Conservation (phyloP, 2,797 vertebrate genomes). For the Esox lucius region DNA sequence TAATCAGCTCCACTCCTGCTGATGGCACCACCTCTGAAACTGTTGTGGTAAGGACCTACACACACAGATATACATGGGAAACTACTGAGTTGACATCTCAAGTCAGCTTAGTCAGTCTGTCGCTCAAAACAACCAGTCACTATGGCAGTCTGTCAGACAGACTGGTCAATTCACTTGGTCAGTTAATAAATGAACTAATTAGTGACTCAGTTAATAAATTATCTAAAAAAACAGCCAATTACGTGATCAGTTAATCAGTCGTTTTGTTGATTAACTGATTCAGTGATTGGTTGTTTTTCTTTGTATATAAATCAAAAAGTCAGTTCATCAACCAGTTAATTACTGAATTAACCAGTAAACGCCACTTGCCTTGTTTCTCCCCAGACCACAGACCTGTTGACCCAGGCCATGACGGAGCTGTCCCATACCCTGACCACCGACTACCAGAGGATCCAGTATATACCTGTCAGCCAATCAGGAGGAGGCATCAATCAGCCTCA, state of each 20-base stretch:
- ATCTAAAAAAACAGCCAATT: too few relatives aligned
- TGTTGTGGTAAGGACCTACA: constrained; percentile 82
- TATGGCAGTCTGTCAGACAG: too few relatives aligned
- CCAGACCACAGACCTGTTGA: constrained; percentile 95
- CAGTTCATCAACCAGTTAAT: background rate
- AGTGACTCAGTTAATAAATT: too few relatives aligned
- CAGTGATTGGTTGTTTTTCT: too few relatives aligned
- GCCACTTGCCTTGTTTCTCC: background rate
- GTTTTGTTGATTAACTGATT: too few relatives aligned
- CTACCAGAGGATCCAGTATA: constrained; percentile 97
- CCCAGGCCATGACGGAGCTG: constrained; percentile 97
- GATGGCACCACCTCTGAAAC: constrained; percentile 86
- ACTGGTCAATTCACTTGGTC: too few relatives aligned
- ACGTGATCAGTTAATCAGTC: too few relatives aligned
- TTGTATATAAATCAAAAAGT: too few relatives aligned
- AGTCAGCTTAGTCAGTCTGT: too few relatives aligned
- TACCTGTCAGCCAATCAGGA: constrained; percentile 89
- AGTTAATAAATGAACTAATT: too few relatives aligned
- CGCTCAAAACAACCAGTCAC: too few relatives aligned
- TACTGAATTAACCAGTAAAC: background rate
- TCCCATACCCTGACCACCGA: constrained; percentile 95
- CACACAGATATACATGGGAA: background rate
- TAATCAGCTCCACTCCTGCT: constrained; percentile 87
- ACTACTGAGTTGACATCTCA: too few relatives aligned
- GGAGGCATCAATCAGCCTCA: constrained; percentile 85